Evolutionary conservation across 2,113 vertebrate genomes (phyloP), one percentile per base, ranked within the genome.

Genomic region (Poeciliopsis turrubarensis): DNA sequence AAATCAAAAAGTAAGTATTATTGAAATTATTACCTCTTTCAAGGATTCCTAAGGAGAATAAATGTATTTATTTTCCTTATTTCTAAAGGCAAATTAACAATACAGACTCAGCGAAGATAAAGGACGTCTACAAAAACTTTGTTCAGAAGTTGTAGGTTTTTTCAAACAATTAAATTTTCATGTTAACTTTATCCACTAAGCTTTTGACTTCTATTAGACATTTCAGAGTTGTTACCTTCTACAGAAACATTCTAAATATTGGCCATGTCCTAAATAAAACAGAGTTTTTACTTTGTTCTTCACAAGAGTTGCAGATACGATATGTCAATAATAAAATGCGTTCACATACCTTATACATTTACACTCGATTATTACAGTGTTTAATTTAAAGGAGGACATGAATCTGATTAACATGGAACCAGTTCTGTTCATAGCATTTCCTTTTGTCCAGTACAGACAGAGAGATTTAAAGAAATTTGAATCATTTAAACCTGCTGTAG

Each of bases 401-500:
- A 10, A 57, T 57, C 51, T 57, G 51, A 57, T 8, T n/a, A 10
- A 25, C 9, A n/a, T 9, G 51, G 5, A 22, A 57, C 22, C 22
- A 25, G 8, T 57, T 57, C 8, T 57, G 51, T 25, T 19, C 47
- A 54, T 54, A 54, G 47, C 47, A 7, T 51, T 14, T 14, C 19
- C 22, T 1, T 51, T 7, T 54, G 19, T 54, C 22, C 47, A 17
- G 14, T 44, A 7, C 17, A 19, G 44, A 17, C 29, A 29, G 29
- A 29, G 29, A 47, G 17, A 47, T 47, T 15, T 47, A 5, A 47
- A 47, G 14, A 47, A 5, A 17, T 44, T 17, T 44, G 41, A 47
- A 47, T 19, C 2, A 3, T 65, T 39, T 44, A 2, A 41, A 19
- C 19, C 27, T 51, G 25, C 1, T 75, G 84, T 64, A 85, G 60